Evolutionary conservation across 2,888 invertebrate genomes (phyloP).

Genomic region (Ferdinandea cuprea): DNA sequence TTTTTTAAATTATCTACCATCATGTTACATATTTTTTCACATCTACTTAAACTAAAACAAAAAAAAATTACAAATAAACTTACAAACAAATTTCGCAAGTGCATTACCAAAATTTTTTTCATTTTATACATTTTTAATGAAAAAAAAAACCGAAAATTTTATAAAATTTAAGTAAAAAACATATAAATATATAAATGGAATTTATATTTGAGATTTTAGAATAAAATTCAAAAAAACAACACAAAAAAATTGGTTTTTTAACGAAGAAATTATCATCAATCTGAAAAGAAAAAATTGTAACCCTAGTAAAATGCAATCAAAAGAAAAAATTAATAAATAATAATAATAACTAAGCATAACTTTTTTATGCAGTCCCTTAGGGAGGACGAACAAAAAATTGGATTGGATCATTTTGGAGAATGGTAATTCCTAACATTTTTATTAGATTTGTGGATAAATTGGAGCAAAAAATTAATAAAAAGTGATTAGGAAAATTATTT

Average conservation of each 20-base stretch:
- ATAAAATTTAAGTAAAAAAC: slow-evolving; percentile 5
- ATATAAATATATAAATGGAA: slow-evolving; percentile 43
- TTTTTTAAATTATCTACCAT: no score
- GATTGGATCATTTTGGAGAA: slow-evolving; percentile 48
- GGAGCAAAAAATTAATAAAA: no score
- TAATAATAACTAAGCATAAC: slow-evolving; percentile 19
- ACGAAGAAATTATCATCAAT: slow-evolving; percentile 24
- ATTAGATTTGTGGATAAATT: slow-evolving; percentile 44
- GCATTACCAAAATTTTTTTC: slow-evolving; percentile 47
- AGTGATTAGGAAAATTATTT: slow-evolving; percentile 31
- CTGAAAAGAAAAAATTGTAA: slow-evolving; percentile 59
- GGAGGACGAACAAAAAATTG: slow-evolving; percentile 50
- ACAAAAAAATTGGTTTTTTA: slow-evolving; percentile 46
- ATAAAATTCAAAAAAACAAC: slow-evolving; percentile 33
- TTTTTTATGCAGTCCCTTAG: slow-evolving; percentile 53
- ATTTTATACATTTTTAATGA: slow-evolving; percentile 46
- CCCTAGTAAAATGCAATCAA: slow-evolving; percentile 50
- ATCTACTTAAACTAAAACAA: not conserved
- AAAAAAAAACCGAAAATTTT: no score
- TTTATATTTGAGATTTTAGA: slow-evolving; percentile 58
- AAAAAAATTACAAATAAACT: slow-evolving; percentile 1
- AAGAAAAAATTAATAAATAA: slow-evolving; percentile 25
- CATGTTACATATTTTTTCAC: no score
- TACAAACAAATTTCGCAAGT: slow-evolving; percentile 52
- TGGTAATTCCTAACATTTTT: slow-evolving; percentile 36